phyloP scores from a whole-genome alignment of 2,888 invertebrate genomes.

The Platypus cylindrus region DNA sequence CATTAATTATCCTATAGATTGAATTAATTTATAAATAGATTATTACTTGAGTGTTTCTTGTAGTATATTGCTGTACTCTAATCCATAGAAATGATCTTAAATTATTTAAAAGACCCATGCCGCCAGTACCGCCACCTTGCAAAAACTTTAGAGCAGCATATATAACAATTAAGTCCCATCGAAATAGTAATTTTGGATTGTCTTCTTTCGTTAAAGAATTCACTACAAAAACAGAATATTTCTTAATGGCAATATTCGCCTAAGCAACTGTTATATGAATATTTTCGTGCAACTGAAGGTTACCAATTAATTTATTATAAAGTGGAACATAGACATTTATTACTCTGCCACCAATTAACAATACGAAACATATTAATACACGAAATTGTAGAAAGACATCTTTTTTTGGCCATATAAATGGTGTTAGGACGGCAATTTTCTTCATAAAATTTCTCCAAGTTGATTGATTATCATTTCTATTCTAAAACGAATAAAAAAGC shows the following conservation, averaged over 20 bases:
- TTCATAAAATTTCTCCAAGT: slow-evolving; percentile 68
- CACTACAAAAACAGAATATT: slow-evolving; percentile 44
- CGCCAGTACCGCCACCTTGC: slow-evolving; percentile 88
- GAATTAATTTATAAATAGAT: neutral
- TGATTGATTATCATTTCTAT: slow-evolving; percentile 47
- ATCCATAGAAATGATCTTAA: slow-evolving; percentile 89
- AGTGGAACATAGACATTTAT: slow-evolving; percentile 88
- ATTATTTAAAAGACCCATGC: slow-evolving; percentile 89
- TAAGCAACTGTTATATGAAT: neutral
- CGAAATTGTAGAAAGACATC: slow-evolving; percentile 62
- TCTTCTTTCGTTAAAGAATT: slow-evolving; percentile 49
- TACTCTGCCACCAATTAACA: slow-evolving; percentile 67
- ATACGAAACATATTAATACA: slow-evolving; percentile 67
- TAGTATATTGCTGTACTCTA: slow-evolving; percentile 88
- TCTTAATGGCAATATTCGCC: neutral
- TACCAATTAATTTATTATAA: slow-evolving; percentile 85
- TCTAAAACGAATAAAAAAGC: slow-evolving; percentile 21
- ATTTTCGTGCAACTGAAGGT: slow-evolving; percentile 23
- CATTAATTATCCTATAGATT: neutral
- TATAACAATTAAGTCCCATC: slow-evolving; percentile 82
- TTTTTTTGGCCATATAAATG: slow-evolving; percentile 91
- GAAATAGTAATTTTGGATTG: slow-evolving; percentile 41
- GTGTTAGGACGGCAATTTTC: slow-evolving; percentile 67
- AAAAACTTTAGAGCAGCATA: slow-evolving; percentile 84
- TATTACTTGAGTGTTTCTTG: slow-evolving; percentile 71